A percentile compares a stretch with the other conserved stretches of the same genome.
phyloP scores from a whole-genome alignment of 2,888 invertebrate genomes.

The Creontiades dilutus region DNA sequence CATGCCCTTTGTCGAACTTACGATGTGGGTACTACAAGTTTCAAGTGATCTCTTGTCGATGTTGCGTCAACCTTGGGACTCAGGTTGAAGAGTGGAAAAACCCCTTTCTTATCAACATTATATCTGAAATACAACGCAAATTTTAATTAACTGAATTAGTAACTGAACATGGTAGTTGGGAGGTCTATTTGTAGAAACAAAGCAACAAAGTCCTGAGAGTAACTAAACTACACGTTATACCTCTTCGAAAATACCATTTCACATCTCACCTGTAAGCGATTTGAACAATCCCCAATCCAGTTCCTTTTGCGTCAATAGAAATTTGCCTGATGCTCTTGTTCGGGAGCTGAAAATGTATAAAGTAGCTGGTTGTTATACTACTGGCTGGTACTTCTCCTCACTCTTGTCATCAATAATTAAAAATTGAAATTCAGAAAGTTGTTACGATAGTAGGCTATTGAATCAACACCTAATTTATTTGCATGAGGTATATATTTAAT shows the following conservation, averaged over 20 bases:
- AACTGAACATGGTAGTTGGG: no score
- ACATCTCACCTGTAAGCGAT: conserved; percentile 83
- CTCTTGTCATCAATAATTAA: no score
- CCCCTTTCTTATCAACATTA: conserved; percentile 91
- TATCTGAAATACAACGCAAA: conserved; percentile 79
- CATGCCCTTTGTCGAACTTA: conserved; percentile 79
- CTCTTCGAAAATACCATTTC: no score
- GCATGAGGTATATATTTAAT: no score
- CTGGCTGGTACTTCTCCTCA: no score
- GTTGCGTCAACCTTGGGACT: conserved; percentile 92
- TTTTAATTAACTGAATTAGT: background rate
- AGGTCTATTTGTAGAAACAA: no score
- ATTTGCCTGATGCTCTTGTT: conserved; percentile 81
- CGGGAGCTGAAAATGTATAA: conserved; percentile 78
- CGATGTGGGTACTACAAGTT: conserved; percentile 91
- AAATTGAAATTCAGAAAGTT: no score
- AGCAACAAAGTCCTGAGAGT: no score
- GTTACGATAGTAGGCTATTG: no score
- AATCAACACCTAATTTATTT: no score
- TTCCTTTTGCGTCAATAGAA: conserved; percentile 87
- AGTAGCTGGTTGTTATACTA: background rate
- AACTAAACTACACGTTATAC: no score
- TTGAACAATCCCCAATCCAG: conserved; percentile 88
- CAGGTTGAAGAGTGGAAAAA: conserved; percentile 91
- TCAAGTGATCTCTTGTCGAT: conserved; percentile 87